Base-by-base conservation (phyloP, 2,113 vertebrate species). In the Erythrocercus mccallii region DNA sequence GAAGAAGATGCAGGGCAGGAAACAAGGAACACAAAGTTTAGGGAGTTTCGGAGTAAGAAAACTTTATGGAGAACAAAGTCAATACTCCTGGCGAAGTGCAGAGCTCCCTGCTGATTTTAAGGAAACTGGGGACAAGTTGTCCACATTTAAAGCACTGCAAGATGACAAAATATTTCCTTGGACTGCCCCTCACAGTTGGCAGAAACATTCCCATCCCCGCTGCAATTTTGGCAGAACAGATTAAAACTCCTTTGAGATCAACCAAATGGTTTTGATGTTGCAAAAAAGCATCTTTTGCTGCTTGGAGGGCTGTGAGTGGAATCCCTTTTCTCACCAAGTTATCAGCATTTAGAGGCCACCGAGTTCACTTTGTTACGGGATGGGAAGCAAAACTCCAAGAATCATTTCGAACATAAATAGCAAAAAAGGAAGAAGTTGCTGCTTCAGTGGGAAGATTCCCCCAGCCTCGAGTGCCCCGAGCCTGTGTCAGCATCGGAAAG, bases 131-230 rank as follows among this genome's bases (percentile, higher is more conserved):
- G 51, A 83, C 1, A 4, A 76, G 44, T 37, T 83, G 64, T 87
- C 57, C 68, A 64, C 79, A 66, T 65, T 62, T 64, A 90, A 88
- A 57, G 73, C 37, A 25, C 53, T 71, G 48, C 5, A 21, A 71
- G 47, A 81, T 84, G 88, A 88, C 56, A 93, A 86, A 93, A 83
- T 35, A 90, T 74, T 84, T 94, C 72, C 94, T 74, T 64, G 51
- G 76, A 53, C 56, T 74, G 33, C 2, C 28, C 33, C 35, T 4
- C 45, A 6, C 21, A 5, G 33, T 1, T 44, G 69, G 82, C 28
- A 88, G 68, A 77, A 94, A 38, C 18, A 78, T 33, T 86, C 68
- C 82, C 27, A 62, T 56, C 68, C 35, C 51, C 24, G 5, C 23
- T 57, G 79, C 61, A 83, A 60, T 16, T 60, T 10, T 56, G 72